Conservation (phyloP, 2,888 invertebrate genomes). For the Cheilosia pagana region DNA sequence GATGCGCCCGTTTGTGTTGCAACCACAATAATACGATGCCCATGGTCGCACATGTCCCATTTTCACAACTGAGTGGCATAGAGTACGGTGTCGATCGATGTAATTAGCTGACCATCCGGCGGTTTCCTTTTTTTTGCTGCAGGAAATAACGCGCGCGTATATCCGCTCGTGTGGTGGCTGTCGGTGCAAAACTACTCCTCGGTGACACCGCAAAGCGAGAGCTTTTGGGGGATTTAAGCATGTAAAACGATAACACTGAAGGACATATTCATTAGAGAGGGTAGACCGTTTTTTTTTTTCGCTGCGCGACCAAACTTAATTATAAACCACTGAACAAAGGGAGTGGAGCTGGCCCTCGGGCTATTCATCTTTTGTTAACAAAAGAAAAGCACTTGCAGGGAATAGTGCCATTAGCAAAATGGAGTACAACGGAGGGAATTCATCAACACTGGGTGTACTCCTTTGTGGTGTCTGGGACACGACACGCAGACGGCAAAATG, state of each 20-base stretch:
- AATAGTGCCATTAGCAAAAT: background rate
- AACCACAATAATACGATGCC: conserved; percentile 55
- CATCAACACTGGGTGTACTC: conserved; percentile 18
- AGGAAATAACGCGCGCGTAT: conserved; percentile 37
- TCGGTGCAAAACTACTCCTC: conserved; percentile 21
- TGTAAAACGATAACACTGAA: conserved; percentile 49
- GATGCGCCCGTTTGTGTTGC: conserved; percentile 24
- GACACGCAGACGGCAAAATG: conserved; percentile 33
- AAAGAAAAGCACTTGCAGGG: conserved; percentile 10
- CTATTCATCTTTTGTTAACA: conserved; percentile 37
- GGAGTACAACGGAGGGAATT: conserved; percentile 2
- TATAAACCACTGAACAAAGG: conserved; percentile 30
- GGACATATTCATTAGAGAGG: conserved; percentile 14
- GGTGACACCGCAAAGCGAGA: conserved; percentile 41
- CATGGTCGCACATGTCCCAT: conserved; percentile 49
- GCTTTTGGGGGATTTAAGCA: conserved; percentile 39
- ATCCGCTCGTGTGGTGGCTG: conserved; percentile 39
- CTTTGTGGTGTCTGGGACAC: conserved; percentile 4
- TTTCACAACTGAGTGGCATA: conserved; percentile 55
- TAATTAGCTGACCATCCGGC: conserved; percentile 44
- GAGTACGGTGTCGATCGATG: conserved; percentile 45
- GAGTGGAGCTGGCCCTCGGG: conserved; percentile 5
- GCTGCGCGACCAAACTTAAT: conserved; percentile 35
- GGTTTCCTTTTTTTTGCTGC: conserved; percentile 6
- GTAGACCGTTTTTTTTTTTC: background rate